phyloP scores from a whole-genome alignment of 2,888 invertebrate species.

The Frankliniella fusca region DNA sequence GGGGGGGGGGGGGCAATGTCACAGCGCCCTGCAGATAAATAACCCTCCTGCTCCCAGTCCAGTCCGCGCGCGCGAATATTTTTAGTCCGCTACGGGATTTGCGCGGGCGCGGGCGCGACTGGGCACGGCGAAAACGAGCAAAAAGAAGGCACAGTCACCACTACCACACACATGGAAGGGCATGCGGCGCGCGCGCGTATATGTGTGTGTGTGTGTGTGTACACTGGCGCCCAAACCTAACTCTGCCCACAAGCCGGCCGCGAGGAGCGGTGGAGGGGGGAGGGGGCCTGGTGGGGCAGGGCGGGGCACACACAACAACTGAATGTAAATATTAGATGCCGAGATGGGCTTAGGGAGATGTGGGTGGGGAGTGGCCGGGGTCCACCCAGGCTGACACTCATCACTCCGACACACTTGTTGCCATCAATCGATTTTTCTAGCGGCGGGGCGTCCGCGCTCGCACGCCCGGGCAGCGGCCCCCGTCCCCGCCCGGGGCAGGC shows the following conservation, averaged over 20 bases:
- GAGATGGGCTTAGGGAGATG: background rate
- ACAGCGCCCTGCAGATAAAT: no score
- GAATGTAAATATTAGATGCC: background rate
- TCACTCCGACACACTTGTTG: constrained; percentile 22
- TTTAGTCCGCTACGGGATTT: background rate
- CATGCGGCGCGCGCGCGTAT: no score
- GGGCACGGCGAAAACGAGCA: no score
- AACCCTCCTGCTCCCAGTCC: no score
- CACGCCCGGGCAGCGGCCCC: background rate
- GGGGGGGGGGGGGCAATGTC: no score
- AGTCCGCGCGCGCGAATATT: no score
- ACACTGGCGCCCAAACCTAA: no score
- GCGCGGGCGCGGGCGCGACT: background rate
- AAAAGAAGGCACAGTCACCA: no score
- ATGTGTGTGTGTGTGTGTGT: no score
- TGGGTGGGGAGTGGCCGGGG: background rate
- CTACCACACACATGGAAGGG: no score
- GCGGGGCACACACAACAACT: background rate
- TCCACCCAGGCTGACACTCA: constrained; percentile 6
- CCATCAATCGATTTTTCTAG: constrained; percentile 22
- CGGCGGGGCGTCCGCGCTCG: background rate
- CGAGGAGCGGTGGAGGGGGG: no score
- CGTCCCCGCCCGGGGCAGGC: background rate
- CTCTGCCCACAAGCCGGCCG: background rate
- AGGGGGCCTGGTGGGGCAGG: background rate